Evolutionary conservation across 2,113 vertebrate genomes (phyloP).

Genomic region (Macquaria ambigua): DNA sequence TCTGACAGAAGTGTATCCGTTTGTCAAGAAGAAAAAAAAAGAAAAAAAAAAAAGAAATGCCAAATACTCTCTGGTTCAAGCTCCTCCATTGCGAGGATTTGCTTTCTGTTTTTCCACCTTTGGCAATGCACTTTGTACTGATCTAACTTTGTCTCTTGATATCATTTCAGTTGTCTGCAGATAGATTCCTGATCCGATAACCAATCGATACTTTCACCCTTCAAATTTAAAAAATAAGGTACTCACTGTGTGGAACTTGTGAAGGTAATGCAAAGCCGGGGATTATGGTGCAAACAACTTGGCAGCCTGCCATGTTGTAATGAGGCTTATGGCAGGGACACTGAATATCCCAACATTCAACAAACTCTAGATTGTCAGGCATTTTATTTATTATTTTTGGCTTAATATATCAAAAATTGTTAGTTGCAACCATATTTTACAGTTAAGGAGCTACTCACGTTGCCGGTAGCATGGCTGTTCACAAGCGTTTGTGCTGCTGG

Average conservation of each 20-base stretch:
- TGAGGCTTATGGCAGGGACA: too few relatives aligned
- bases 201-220: neutral
- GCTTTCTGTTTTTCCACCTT: neutral
- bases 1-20: neutral
- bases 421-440: neutral
- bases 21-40: neutral
- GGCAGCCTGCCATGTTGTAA: neutral
- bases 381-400: neutral
- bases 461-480: constrained; percentile 70
- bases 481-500: constrained; percentile 67
- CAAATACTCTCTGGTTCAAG: too few relatives aligned
- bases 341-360: neutral
- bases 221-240: too few relatives aligned
- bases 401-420: too few relatives aligned
- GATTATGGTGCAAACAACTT: rapidly evolving
- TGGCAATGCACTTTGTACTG: too few relatives aligned
- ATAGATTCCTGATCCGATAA: neutral
- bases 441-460: constrained; percentile 71
- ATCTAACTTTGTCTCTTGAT: neutral
- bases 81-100: neutral
- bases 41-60: too few relatives aligned
- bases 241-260: neutral
- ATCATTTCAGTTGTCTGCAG: neutral
- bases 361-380: neutral
- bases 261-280: neutral